phyloP scores from a whole-genome alignment of 1,140 invertebrate genomes.

The Magallana gigas region DNA sequence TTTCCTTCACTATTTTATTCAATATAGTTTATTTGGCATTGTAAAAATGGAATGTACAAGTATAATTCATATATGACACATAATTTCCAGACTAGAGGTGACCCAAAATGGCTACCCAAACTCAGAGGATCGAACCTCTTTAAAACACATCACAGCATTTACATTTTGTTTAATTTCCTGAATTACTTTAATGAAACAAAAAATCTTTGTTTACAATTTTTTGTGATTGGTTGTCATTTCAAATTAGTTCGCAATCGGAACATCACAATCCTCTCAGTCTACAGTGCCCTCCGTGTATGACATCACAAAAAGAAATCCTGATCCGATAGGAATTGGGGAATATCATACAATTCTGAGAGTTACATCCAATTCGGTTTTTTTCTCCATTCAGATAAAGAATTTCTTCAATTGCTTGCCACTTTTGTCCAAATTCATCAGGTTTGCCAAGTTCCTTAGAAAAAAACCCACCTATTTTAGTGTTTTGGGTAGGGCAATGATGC shows the following conservation, averaged over 20 bases:
- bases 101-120: no score
- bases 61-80: no score
- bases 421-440: constrained; percentile 92
- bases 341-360: constrained; percentile 83
- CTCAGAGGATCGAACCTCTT: no score
- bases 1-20: no score
- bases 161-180: not conserved
- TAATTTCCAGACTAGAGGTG: no score
- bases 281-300: no score
- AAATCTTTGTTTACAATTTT: not conserved
- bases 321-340: not conserved
- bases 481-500: constrained; percentile 85
- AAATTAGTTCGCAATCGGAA: not conserved
- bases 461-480: constrained; percentile 84
- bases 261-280: not conserved
- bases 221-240: not conserved
- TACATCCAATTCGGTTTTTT: constrained; percentile 93
- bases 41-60: no score
- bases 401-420: constrained; percentile 92
- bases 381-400: constrained; percentile 97
- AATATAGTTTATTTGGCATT: no score
- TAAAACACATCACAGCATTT: no score
- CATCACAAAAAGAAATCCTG: not conserved
- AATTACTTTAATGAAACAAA: not conserved
- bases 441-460: constrained; percentile 93